Base-by-base conservation (phyloP, 2,113 vertebrate species). In the Mungos mungo region DNA sequence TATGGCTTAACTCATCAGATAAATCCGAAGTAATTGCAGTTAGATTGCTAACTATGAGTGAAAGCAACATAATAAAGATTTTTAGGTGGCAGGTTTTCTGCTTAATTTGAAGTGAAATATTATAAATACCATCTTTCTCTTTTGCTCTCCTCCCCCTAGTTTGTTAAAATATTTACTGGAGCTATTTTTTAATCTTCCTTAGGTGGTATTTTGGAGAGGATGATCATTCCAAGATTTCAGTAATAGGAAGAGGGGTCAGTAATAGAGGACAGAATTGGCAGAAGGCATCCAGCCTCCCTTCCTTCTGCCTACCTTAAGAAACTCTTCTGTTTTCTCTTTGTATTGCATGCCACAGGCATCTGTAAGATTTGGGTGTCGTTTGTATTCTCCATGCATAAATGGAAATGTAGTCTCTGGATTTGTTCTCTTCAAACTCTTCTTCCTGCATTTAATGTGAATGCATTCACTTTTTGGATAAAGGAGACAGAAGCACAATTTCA, bases 91-190 rank as follows among this genome's bases (percentile, higher is more conserved):
- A 88, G 35, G 2, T 88, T 81, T 95, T 96, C 25, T 11, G 82
- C 33, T 88, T 96, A 72, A n/a, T 77, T 91, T 94, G n/a, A 63
- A 77, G 2, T 86, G 7, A 89, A 89, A 71, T 95, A 69, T 31
- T 86, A 15, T 31, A 63, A 54, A 71, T 81, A n/a, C 10, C 0
- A 21, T 54, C 33, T 29, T 66, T 25, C 13, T 18, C n/a, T 1
- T 38, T 54, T 72, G 25, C 72, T 84, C 4, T 65, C 23, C 19
- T 69, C 13, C 15, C 25, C 7, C 7, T 35, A 5, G 81, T 63
- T 82, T n/a, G 33, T 89, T 87, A 63, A 57, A 93, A 90, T 38
- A 15, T 68, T 87, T 57, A 19, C 31, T 76, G 35, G 74, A 79
- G 66, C 41, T 80, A 68, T 50, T 81, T 93, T 79, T 76, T 38